Evolutionary conservation across 2,888 invertebrate genomes (phyloP).

Genomic region (Platycheirus albimanus): DNA sequence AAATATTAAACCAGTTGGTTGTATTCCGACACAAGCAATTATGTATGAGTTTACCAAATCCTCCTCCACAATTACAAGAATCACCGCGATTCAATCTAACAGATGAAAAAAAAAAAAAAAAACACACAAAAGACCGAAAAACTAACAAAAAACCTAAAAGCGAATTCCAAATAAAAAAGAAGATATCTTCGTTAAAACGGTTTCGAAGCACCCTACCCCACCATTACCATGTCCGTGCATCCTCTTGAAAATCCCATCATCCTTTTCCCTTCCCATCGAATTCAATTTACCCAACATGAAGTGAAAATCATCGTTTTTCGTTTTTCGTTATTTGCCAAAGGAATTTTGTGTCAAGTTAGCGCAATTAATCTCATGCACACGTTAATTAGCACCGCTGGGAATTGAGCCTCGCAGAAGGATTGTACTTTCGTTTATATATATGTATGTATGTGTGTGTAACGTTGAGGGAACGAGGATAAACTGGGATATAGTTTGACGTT

Average conservation of each 20-base stretch:
- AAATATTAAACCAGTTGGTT: not conserved
- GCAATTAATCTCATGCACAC: conserved; percentile 76
- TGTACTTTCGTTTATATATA: no score
- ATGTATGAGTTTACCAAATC: no score
- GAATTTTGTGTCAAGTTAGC: conserved; percentile 74
- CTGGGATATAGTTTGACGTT: conserved; percentile 48
- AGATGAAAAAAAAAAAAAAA: not conserved
- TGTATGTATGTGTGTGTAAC: conserved; percentile 14
- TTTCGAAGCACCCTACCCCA: conserved; percentile 7
- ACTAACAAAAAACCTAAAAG: conserved; percentile 5
- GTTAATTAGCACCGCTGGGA: conserved; percentile 83
- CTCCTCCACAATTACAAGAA: not conserved
- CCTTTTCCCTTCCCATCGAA: no score
- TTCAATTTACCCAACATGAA: conserved; percentile 40
- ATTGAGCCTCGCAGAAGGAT: conserved; percentile 74
- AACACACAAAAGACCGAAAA: conserved; percentile 19
- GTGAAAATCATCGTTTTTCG: conserved; percentile 70
- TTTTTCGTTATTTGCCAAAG: conserved; percentile 67
- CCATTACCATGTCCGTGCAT: no score
- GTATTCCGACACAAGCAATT: not conserved
- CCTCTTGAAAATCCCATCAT: no score
- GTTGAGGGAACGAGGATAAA: conserved; percentile 16
- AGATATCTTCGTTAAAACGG: not conserved
- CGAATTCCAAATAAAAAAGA: conserved; percentile 3
- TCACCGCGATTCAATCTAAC: not conserved